phyloP scores from a whole-genome alignment of 1,140 invertebrate species.

The Apocrypta bakeri region DNA sequence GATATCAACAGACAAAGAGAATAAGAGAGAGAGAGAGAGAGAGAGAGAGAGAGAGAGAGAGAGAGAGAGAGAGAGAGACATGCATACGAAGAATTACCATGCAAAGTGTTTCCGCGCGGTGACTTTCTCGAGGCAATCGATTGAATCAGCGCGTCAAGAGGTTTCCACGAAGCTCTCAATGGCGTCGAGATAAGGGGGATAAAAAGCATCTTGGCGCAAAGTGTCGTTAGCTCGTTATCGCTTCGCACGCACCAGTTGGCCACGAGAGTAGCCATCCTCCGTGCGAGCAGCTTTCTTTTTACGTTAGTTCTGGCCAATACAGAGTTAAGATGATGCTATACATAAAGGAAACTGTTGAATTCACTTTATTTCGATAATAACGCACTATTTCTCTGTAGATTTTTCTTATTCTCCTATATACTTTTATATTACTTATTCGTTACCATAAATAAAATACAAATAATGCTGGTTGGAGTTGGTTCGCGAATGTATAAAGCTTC shows the following conservation, averaged over 20 bases:
- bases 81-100: neutral
- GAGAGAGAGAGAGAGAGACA: neutral
- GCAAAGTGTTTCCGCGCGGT: slow-evolving; percentile 21
- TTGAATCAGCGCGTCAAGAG: slow-evolving; percentile 9
- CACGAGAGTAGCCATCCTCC: slow-evolving; percentile 2
- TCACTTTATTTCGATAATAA: neutral
- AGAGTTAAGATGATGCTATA: neutral
- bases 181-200: neutral
- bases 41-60: neutral
- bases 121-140: slow-evolving; percentile 25
- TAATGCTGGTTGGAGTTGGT: too few species aligned
- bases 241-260: slow-evolving; percentile 47
- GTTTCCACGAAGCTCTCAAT: neutral
- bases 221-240: slow-evolving; percentile 49
- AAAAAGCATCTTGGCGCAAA: slow-evolving; percentile 40
- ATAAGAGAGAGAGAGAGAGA: neutral
- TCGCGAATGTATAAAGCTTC: neutral
- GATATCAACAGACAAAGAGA: neutral
- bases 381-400: neutral
- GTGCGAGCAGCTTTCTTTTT: neutral
- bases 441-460: too few species aligned
- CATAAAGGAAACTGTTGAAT: neutral
- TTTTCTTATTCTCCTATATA: neutral
- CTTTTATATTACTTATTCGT: too few species aligned
- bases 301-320: neutral